Base-by-base conservation (phyloP, 37 sponge, comb jelly and placozoan genomes). In the Geodia barretti region DNA sequence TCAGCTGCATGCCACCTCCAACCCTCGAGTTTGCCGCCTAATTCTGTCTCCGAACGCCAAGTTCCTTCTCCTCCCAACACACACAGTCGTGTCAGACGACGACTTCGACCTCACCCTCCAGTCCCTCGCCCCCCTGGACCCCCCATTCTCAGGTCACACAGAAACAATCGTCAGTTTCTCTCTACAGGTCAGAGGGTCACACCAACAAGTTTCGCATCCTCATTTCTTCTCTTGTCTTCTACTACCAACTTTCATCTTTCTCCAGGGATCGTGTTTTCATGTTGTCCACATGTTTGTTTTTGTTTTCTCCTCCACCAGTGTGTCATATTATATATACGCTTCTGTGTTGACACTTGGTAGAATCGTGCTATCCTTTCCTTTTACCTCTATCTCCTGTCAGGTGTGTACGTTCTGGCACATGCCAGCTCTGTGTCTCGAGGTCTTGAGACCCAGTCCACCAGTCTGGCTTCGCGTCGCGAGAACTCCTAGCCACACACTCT, bases 1-100 rank as follows among this genome's bases (percentile, higher is more conserved):
- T 82, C 84, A 3, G 95, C 94, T n/a, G 95, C 92, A 93, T 91
- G 89, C 95, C 97, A 1, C 63, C 86, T 0, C 96, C 94, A 2
- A 79, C 94, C 5, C 89, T 98, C 19, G 95, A 91, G 58, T 98
- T 96, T 78, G 96, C 96, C 43, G 79, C 89, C 40, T n/a, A n/a
- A 74, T 95, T 33, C 95, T 96, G 68, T 81, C 95, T 3, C 90
- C 76, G 39, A 97, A 94, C 78, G 95, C 97, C 24, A 85, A 92
- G 31, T 90, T 89, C 70, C 89, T 94, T 0, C 80, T 95, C 43
- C 81, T 77, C 39, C 42, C 84, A 19, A 36, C 35, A 58, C 11
- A 60, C 28, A 14, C 61, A 25, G 74, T 34, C 43, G 20, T 24
- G 17, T 36, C 36, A 5, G 37, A 63, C 25, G 26, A 54, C 69